Evolutionary conservation across 1,140 invertebrate genomes (phyloP).

Genomic region (Lepidurus apus): DNA sequence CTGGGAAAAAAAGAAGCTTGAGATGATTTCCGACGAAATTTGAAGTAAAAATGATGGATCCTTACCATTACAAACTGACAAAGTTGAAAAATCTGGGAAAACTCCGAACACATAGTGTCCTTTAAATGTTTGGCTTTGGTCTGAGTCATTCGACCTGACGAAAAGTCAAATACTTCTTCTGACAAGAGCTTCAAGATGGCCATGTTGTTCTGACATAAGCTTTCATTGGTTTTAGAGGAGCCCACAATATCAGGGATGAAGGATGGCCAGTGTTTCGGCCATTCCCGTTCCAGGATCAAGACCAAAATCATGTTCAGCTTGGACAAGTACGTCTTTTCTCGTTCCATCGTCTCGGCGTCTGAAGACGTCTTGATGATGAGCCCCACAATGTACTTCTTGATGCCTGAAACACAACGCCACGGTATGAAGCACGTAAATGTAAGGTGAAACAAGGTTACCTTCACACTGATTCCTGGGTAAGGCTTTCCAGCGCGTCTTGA

Average conservation of each 20-base stretch:
- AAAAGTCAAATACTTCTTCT: slow-evolving; percentile 99
- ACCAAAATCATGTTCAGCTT: slow-evolving; percentile 99
- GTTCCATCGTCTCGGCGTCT: slow-evolving; percentile 78
- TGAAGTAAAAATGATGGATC: slow-evolving; percentile 35
- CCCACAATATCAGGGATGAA: slow-evolving; percentile 99
- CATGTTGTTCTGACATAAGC: slow-evolving; percentile 99
- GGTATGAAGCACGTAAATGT: background rate
- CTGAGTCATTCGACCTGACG: slow-evolving; percentile 94
- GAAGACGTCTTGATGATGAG: slow-evolving; percentile 98
- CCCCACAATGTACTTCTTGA: slow-evolving; percentile 98
- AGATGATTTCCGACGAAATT: background rate
- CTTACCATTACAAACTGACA: slow-evolving; percentile 91
- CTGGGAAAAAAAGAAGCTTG: slow-evolving; percentile 43
- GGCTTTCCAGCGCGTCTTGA: slow-evolving; percentile 99
- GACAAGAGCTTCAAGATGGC: slow-evolving; percentile 93
- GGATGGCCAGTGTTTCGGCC: slow-evolving; percentile 99
- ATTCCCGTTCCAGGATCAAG: slow-evolving; percentile 96
- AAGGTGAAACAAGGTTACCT: slow-evolving; percentile 49
- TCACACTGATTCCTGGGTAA: slow-evolving; percentile 97
- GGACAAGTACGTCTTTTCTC: slow-evolving; percentile 93
- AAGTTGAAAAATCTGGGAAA: slow-evolving; percentile 94
- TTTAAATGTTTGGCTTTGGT: slow-evolving; percentile 98
- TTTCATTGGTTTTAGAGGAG: slow-evolving; percentile 97
- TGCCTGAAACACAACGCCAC: slow-evolving; percentile 50
- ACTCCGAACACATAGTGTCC: slow-evolving; percentile 99